phyloP scores from a whole-genome alignment of 2,888 invertebrate species.

The Labia minor region DNA sequence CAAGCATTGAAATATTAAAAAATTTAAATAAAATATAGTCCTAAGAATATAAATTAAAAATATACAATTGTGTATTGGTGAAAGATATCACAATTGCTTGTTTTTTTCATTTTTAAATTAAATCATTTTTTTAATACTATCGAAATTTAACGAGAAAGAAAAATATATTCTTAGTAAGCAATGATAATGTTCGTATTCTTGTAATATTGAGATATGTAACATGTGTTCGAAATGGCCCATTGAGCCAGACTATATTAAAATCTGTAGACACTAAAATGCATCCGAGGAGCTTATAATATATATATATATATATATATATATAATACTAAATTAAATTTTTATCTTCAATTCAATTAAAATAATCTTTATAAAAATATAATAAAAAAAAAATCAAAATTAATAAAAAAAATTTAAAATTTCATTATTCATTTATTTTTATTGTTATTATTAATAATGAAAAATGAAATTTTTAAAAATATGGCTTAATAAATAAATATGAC shows the following conservation, averaged over 20 bases:
- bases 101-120: neutral
- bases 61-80: neutral
- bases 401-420: too few species aligned
- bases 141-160: neutral
- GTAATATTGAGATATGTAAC: neutral
- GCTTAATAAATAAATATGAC: too few species aligned
- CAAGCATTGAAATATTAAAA: too few species aligned
- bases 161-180: neutral
- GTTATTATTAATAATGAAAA: too few species aligned
- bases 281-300: neutral
- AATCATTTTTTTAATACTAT: neutral
- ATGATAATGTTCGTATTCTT: neutral
- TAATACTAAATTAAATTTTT: neutral
- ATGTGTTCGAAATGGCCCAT: neutral
- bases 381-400: neutral
- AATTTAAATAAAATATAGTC: too few species aligned
- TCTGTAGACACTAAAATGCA: neutral
- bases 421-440: too few species aligned
- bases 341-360: neutral
- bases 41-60: too few species aligned
- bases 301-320: too few species aligned
- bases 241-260: neutral
- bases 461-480: too few species aligned
- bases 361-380: neutral
- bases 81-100: neutral